Evolutionary conservation across 2,888 invertebrate genomes (phyloP), one percentile per base, ranked within the genome.

Genomic region (Belgica antarctica): DNA sequence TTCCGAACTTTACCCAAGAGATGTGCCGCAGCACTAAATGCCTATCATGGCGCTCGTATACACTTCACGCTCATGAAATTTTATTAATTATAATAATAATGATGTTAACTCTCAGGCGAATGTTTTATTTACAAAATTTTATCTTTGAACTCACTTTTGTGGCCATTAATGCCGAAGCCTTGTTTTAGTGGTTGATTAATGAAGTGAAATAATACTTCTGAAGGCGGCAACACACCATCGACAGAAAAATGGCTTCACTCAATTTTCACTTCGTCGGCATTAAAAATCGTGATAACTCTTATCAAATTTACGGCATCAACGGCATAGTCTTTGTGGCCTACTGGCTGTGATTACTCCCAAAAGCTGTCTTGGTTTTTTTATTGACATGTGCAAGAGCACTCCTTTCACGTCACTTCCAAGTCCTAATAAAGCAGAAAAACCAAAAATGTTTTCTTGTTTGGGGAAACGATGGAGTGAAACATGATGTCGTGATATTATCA

Each of bases 41-140:
- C 17, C 22, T 17, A 22, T 52, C 52, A 52, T 52, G 22, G 46
- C n/a, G n/a, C n/a, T n/a, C n/a, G n/a, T n/a, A n/a, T n/a, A n/a
- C n/a, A n/a, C n/a, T n/a, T 34, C 34, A 41, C 15, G 41, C 12
- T 15, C n/a, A 41, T 22, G 22, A 52, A 22, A 52, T 52, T n/a
- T n/a, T n/a, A 52, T 52, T 52, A 52, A 52, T 52, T 52, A 52
- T 52, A 52, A 52, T 52, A 7, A 52, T 52, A 52, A 52, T 31
- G 34, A 31, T 10, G 17, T 52, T 52, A 52, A 3, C 52, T 52
- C 22, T 2, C 52, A n/a, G 22, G 12, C 5, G 22, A 52, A 52
- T 52, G 52, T 52, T 52, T 52, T 52, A 52, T 52, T 52, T 22
- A 52, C 52, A 22, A 52, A 52, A 5, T 8, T 52, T 52, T 52